Evolutionary conservation across 2,113 vertebrate genomes (phyloP).

Genomic region (Onychostruthus taczanowskii): DNA sequence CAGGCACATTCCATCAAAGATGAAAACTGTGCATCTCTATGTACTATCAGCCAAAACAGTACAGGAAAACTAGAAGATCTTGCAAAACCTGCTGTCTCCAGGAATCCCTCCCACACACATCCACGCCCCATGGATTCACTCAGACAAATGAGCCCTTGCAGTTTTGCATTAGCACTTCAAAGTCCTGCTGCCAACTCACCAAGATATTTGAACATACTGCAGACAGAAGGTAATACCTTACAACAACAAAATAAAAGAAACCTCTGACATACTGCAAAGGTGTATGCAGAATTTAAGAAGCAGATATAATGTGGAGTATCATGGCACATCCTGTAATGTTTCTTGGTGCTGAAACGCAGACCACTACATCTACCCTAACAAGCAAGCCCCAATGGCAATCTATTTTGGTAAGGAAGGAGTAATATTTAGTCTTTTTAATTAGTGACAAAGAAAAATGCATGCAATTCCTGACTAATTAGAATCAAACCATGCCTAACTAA

Average conservation of each 20-base stretch:
- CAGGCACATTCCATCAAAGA: conserved; percentile 6
- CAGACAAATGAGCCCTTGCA: conserved; percentile 50
- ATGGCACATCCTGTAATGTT: background rate
- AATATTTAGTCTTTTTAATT: background rate
- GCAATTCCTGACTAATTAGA: background rate
- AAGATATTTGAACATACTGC: background rate
- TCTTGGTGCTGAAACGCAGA: background rate
- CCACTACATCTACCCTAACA: background rate
- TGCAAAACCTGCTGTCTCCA: conserved; percentile 64
- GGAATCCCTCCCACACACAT: conserved; percentile 58
- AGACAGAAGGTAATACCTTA: conserved; percentile 4
- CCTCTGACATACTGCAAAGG: background rate
- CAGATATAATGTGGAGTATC: background rate
- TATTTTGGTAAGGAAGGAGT: background rate
- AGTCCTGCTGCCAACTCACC: conserved; percentile 36
- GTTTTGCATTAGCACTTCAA: conserved; percentile 61
- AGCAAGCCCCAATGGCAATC: background rate
- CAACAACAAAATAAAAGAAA: background rate
- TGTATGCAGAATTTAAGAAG: background rate
- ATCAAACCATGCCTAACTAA: background rate
- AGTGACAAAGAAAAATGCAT: background rate
- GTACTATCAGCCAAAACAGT: conserved; percentile 47
- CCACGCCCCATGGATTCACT: conserved; percentile 52
- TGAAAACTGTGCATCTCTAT: background rate
- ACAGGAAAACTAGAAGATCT: conserved; percentile 48